These are phyloP conservation scores for Bombus consobrinus DNA, from an alignment of 1,140 invertebrate species.

Conservation along the genomic window DNA sequence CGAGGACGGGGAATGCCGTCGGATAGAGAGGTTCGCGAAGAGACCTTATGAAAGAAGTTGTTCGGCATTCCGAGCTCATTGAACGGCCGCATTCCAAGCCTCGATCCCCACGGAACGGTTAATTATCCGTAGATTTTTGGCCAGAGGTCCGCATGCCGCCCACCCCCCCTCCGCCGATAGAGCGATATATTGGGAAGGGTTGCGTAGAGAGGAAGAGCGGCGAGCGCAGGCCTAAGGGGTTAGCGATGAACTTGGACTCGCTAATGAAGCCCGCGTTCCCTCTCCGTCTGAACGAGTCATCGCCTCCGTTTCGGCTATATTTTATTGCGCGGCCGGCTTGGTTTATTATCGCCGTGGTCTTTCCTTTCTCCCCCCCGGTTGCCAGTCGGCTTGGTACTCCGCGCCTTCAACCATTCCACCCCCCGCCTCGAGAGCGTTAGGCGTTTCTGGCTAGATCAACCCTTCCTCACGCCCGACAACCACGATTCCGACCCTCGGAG, in stretches of 20 bases:
- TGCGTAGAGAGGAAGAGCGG: constrained; percentile 13
- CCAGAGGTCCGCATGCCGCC: constrained; percentile 42
- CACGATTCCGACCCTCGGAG: constrained; percentile 71
- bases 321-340: constrained; percentile 81
- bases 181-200: not conserved
- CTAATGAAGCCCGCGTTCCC: constrained; percentile 79
- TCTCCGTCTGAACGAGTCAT: constrained; percentile 78
- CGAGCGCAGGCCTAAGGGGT: constrained; percentile 73
- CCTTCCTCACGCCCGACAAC: constrained; percentile 75
- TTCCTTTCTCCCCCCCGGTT: constrained; percentile 51
- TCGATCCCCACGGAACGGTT: constrained; percentile 74
- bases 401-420: constrained; percentile 29
- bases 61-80: constrained; percentile 67
- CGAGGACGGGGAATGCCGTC: not conserved
- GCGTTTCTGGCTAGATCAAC: constrained; percentile 72
- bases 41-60: constrained; percentile 61
- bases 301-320: constrained; percentile 81
- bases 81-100: constrained; percentile 69
- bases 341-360: constrained; percentile 78
- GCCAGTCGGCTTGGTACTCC: constrained; percentile 51
- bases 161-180: constrained; percentile 30
- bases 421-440: constrained; percentile 14
- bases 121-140: constrained; percentile 80
- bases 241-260: constrained; percentile 80
- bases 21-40: constrained; percentile 3